These are phyloP conservation scores for Tenodera sinensis DNA, from an alignment of 2,888 invertebrate species.

Conservation along the genomic window DNA sequence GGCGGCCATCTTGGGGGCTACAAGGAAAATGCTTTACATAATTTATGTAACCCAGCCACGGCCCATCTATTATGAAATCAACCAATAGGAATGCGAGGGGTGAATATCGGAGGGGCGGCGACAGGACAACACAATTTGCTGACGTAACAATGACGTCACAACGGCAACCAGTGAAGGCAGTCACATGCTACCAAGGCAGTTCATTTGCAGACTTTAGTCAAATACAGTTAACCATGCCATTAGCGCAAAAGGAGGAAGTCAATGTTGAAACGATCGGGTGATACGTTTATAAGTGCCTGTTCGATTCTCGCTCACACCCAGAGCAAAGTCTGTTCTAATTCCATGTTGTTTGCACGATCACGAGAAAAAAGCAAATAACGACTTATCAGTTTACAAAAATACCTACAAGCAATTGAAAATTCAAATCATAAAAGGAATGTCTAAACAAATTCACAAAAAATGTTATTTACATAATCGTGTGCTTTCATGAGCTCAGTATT, in stretches of 20 bases:
- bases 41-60: constrained; percentile 17
- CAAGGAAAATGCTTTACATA: constrained; percentile 21
- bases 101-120: constrained; percentile 12
- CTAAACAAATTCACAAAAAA: no score
- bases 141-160: constrained; percentile 6
- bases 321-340: background rate
- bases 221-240: background rate
- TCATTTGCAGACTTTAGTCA: background rate
- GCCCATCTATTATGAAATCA: background rate
- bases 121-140: background rate
- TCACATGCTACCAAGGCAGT: background rate
- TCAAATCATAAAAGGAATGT: no score
- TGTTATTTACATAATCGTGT: no score
- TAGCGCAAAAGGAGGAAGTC: background rate
- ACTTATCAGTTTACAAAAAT: no score
- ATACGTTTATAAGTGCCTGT: background rate
- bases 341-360: no score
- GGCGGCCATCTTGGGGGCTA: constrained; percentile 26
- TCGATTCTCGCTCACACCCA: background rate
- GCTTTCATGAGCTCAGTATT: no score
- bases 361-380: no score
- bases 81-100: constrained; percentile 9
- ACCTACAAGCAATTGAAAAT: no score
- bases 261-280: background rate
- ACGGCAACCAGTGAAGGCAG: background rate